phyloP scores from a whole-genome alignment of 2,797 vertebrate species.

The Tapirus indicus region DNA sequence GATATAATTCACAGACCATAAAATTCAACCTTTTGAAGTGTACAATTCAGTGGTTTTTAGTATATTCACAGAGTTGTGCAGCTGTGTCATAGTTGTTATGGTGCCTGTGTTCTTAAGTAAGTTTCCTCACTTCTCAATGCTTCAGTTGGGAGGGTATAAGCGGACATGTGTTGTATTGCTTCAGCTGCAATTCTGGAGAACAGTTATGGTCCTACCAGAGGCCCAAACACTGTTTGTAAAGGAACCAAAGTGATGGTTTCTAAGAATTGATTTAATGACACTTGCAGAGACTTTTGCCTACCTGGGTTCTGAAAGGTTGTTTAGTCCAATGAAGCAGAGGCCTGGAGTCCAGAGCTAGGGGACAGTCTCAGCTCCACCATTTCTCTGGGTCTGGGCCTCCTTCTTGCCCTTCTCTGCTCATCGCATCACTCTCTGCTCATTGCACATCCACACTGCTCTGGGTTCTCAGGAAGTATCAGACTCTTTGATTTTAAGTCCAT shows the following conservation, averaged over 20 bases:
- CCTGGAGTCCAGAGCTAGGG: neutral
- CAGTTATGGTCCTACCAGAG: neutral
- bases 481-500: neutral
- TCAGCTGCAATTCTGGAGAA: neutral
- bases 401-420: neutral
- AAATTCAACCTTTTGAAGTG: conserved; percentile 4
- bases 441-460: neutral
- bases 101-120: neutral
- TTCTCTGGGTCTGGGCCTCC: neutral
- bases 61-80: neutral
- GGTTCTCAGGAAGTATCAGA: neutral
- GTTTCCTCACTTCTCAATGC: neutral
- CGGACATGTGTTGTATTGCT: neutral
- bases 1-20: neutral
- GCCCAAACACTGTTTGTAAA: neutral
- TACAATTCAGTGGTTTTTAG: neutral
- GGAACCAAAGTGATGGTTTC: neutral
- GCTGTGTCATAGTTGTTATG: neutral
- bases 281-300: neutral
- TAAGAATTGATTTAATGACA: neutral
- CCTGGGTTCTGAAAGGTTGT: neutral
- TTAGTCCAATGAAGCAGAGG: neutral
- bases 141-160: neutral
- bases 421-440: neutral
- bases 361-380: neutral